Base-by-base conservation (phyloP, 37 sponge, comb jelly and placozoan genomes). In the Agelas oroides region DNA sequence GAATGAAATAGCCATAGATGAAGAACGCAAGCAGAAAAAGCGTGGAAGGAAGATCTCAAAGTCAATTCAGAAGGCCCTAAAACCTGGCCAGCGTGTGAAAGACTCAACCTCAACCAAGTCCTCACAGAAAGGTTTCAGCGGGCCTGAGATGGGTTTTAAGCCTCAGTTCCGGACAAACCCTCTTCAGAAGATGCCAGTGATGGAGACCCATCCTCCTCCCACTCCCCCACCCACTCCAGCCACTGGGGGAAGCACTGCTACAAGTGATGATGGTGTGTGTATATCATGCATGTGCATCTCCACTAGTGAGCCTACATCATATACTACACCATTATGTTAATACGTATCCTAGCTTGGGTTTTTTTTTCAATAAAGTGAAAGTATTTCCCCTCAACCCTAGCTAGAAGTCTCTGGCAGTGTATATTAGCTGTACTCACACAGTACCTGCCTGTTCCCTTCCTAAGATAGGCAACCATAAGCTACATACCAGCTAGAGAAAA, bases 161-260 rank as follows among this genome's bases (percentile, higher is more conserved):
- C 85, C 88, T 25, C 63, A 77, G 53, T 79, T 70, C 72, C 83
- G 73, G 27, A 28, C 83, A 17, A 91, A 91, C 55, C 92, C 92
- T 8, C 83, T 91, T 0, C 78, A 64, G 61, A 39, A 63, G 67
- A 24, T 89, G 23, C 25, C 32, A 32, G 77, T 27, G 23, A 5
- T 38, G 3, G 23, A 23, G 18, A 40, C 53, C 2, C 54, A 21
- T 55, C 31, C 56, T 37, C 77, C 85, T 1, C 70, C 85, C 23
- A 76, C 85, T 19, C 87, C 87, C 1, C 87, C 87, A 34, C 86
- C 91, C 65, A 79, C 79, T 19, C 78, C 84, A 31, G 86, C 85
- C 32, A 90, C 81, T 60, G 81, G 53, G 24, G 63, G 57, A 39
- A 61, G 80, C 68, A 79, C 5, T 64, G 65, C 53, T 32, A 55